Conservation (phyloP, 2,113 vertebrate genomes). For the Genyomyrus donnyi region DNA sequence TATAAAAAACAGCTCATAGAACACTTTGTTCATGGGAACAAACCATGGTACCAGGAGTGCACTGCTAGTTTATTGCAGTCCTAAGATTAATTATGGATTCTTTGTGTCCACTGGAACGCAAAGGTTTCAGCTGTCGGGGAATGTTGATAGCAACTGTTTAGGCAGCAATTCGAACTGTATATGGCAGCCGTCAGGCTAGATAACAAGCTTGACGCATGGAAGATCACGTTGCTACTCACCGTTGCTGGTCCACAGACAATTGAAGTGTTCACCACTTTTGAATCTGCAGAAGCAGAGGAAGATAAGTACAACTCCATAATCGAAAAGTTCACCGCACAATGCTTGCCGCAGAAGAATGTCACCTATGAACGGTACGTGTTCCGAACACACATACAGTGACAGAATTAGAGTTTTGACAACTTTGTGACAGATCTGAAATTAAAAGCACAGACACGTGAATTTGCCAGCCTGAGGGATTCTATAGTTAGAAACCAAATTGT, state of each 20-base stretch:
- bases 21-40: neutral
- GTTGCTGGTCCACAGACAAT: neutral
- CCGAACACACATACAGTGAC: neutral
- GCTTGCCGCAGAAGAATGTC: constrained; percentile 4
- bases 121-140: neutral
- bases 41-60: neutral
- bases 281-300: neutral
- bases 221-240: neutral
- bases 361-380: constrained; percentile 1
- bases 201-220: constrained; percentile 1
- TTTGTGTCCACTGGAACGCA: neutral
- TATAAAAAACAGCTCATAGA: neutral
- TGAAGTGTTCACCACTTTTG: constrained; percentile 10
- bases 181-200: neutral
- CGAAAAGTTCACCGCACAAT: neutral
- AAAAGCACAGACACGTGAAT: neutral
- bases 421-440: neutral
- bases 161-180: neutral
- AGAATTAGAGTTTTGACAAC: neutral
- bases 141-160: constrained; percentile 16
- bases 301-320: neutral
- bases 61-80: neutral
- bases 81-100: neutral
- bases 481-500: neutral
- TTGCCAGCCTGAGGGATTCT: neutral